Conservation (phyloP, 2,797 vertebrate species). For the Craterocephalus amniculus region DNA sequence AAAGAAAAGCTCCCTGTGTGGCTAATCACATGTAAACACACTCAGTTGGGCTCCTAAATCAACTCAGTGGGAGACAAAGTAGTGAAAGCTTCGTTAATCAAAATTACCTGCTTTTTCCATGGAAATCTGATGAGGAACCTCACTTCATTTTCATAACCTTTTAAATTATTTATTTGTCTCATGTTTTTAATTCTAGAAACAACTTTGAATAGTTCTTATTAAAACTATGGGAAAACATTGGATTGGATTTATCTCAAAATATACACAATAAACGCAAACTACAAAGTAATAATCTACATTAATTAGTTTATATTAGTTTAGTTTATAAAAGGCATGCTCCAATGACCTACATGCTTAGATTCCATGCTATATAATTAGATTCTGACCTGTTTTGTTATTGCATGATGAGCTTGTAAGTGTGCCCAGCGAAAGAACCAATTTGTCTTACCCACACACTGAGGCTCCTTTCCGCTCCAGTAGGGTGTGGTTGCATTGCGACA, state of each 20-base stretch:
- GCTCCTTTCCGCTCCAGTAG: constrained; percentile 92
- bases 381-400: constrained; percentile 4
- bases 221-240: constrained; percentile 1
- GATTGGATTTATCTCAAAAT: constrained; percentile 10
- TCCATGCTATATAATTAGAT: constrained; percentile 40
- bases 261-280: neutral
- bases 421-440: neutral
- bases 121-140: constrained; percentile 12
- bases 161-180: constrained; percentile 1
- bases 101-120: constrained; percentile 49
- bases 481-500: constrained; percentile 95
- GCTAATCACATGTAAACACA: constrained; percentile 73
- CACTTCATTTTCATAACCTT: neutral
- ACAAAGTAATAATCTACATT: no score
- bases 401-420: neutral
- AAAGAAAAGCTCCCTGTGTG: constrained; percentile 60
- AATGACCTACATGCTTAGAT: neutral
- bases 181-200: constrained; percentile 11
- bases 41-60: constrained; percentile 65
- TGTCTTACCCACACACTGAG: constrained; percentile 89
- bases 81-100: constrained; percentile 58
- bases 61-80: constrained; percentile 50
- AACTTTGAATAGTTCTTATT: neutral
- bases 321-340: neutral
- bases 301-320: no score